Conservation (phyloP, 2,113 vertebrate species). For the Eurystomus gularis region DNA sequence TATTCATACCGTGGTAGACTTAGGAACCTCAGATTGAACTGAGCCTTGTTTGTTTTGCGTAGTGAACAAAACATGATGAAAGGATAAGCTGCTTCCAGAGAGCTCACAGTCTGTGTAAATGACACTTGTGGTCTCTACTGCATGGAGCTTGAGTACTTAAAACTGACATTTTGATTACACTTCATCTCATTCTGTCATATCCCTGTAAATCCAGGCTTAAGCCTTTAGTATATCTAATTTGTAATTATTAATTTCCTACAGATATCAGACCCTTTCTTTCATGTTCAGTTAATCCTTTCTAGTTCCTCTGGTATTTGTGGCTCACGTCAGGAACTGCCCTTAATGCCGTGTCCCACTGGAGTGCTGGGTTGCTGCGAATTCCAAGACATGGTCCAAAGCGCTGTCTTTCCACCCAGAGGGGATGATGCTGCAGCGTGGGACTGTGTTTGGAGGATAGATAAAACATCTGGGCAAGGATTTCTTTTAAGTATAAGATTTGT, state of each 20-base stretch:
- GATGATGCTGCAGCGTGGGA: background rate
- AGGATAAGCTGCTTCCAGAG: background rate
- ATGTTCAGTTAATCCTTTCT: background rate
- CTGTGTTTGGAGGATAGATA: background rate
- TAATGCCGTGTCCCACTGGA: background rate
- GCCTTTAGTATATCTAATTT: background rate
- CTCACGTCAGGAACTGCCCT: background rate
- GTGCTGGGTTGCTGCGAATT: background rate
- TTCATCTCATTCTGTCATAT: background rate
- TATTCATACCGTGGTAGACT: background rate
- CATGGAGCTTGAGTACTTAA: background rate
- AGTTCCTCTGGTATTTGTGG: background rate
- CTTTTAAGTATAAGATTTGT: background rate
- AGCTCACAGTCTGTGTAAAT: background rate
- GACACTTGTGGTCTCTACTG: background rate
- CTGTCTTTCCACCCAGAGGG: background rate
- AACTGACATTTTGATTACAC: constrained; percentile 1
- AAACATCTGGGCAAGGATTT: background rate
- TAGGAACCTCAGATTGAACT: background rate
- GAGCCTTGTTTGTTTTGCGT: background rate
- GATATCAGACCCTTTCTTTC: background rate
- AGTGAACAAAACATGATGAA: background rate
- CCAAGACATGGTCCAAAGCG: background rate
- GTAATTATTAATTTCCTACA: constrained; percentile 40
- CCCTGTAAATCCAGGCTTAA: constrained; percentile 32